phyloP scores from a whole-genome alignment of 2,113 vertebrate species.

The Zapornia atra region DNA sequence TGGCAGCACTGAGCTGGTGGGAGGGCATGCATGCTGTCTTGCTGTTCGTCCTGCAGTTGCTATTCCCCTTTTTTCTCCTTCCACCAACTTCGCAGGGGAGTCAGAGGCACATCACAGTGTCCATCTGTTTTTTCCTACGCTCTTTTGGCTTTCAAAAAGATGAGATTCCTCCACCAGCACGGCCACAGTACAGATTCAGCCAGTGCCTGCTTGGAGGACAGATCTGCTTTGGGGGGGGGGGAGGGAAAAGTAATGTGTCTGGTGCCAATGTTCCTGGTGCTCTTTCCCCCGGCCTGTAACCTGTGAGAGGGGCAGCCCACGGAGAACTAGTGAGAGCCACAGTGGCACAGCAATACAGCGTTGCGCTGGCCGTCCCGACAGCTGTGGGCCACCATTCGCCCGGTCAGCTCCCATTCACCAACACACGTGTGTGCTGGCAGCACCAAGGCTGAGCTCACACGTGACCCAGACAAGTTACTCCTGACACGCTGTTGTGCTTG shows the following conservation, averaged over 20 bases:
- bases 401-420: background rate
- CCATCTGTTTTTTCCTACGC: background rate
- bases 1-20: background rate
- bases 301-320: background rate
- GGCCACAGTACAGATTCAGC: background rate
- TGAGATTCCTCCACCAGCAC: background rate
- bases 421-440: background rate
- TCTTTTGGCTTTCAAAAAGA: background rate
- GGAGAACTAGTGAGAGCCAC: fast-evolving
- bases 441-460: background rate
- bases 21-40: fast-evolving
- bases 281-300: background rate
- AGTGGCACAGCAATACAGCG: background rate
- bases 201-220: background rate
- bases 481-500: constrained; percentile 44
- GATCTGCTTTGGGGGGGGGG: fast-evolving
- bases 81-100: background rate
- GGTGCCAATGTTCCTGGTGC: background rate
- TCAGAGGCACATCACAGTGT: background rate
- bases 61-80: background rate
- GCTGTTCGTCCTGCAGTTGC: background rate
- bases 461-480: background rate
- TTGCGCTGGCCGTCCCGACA: background rate
- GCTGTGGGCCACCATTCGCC: background rate
- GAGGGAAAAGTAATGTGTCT: background rate